These are phyloP conservation scores for Acleris cristana DNA, from an alignment of 2,888 invertebrate genomes.

Conservation along the genomic window DNA sequence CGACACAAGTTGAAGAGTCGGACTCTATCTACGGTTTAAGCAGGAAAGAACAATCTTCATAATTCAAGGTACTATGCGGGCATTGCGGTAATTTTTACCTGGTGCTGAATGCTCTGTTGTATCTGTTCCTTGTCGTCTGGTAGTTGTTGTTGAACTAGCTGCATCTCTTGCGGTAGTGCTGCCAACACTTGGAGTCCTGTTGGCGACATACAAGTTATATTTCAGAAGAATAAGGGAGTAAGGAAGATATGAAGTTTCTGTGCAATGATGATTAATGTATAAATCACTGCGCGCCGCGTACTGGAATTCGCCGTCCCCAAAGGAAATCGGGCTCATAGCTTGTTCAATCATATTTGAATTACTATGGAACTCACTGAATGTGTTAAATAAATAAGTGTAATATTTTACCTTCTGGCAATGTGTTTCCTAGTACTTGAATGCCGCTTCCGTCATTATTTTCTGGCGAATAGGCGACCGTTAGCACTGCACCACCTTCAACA, in stretches of 20 bases:
- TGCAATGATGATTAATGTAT: too few species aligned
- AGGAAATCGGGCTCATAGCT: too few species aligned
- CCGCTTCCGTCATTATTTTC: conserved; percentile 79
- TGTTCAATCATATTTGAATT: too few species aligned
- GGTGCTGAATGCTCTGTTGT: conserved; percentile 58
- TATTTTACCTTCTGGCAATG: conserved; percentile 74
- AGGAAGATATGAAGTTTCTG: too few species aligned
- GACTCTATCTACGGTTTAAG: too few species aligned
- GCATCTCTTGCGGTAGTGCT: conserved; percentile 88
- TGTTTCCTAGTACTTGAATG: conserved; percentile 83
- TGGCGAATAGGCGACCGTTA: conserved; percentile 89
- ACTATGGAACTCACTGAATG: too few species aligned
- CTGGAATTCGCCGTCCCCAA: too few species aligned
- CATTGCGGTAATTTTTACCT: conserved; percentile 49
- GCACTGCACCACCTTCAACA: conserved; percentile 84
- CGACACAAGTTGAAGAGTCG: too few species aligned
- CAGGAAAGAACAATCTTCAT: too few species aligned
- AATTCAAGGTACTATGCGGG: background rate
- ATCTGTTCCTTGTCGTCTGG: conserved; percentile 60
- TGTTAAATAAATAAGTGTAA: background rate
- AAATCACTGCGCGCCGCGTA: too few species aligned
- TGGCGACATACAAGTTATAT: conserved; percentile 3
- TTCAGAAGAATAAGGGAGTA: background rate
- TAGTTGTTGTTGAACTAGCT: conserved; percentile 74
- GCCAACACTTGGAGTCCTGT: conserved; percentile 87